A percentile compares a stretch with the other conserved stretches of the same genome.
phyloP scores from a whole-genome alignment of 2,113 vertebrate species.

The Oenanthe oenanthe region DNA sequence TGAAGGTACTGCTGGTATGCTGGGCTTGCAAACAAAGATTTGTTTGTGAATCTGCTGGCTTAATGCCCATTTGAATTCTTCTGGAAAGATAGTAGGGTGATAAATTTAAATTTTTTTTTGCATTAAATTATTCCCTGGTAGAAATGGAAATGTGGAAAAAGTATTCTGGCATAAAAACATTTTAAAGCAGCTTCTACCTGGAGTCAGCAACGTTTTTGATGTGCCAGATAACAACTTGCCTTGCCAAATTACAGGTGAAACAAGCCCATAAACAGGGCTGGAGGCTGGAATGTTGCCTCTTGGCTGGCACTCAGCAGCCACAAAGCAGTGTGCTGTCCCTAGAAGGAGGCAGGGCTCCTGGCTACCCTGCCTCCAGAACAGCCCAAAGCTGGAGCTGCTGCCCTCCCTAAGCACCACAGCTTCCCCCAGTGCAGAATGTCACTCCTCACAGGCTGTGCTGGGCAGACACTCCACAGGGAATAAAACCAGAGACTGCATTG shows the following conservation, averaged over 20 bases:
- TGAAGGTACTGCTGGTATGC: not conserved
- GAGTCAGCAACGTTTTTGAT: not conserved
- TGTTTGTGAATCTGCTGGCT: not conserved
- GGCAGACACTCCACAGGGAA: not conserved
- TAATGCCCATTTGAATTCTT: not conserved
- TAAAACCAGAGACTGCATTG: not conserved
- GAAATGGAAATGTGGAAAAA: not conserved
- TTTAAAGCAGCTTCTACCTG: not conserved
- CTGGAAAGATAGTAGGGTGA: not conserved
- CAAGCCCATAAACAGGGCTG: rapidly evolving
- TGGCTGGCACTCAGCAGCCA: not conserved
- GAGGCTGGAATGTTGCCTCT: not conserved
- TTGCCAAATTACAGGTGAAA: not conserved
- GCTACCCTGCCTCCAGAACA: rapidly evolving
- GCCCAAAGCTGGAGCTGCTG: not conserved
- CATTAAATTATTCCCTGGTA: not conserved
- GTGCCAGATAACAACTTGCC: not conserved
- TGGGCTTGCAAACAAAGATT: not conserved
- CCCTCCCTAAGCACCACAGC: not conserved
- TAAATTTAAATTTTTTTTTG: not conserved
- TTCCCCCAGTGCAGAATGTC: not conserved
- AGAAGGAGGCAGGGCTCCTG: not conserved
- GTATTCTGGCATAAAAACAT: not conserved
- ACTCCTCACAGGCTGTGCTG: not conserved
- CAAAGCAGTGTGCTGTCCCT: not conserved